Evolutionary conservation across 2,888 invertebrate genomes (phyloP), one percentile per base, ranked within the genome.

Genomic region (Sminthurinus aureus): DNA sequence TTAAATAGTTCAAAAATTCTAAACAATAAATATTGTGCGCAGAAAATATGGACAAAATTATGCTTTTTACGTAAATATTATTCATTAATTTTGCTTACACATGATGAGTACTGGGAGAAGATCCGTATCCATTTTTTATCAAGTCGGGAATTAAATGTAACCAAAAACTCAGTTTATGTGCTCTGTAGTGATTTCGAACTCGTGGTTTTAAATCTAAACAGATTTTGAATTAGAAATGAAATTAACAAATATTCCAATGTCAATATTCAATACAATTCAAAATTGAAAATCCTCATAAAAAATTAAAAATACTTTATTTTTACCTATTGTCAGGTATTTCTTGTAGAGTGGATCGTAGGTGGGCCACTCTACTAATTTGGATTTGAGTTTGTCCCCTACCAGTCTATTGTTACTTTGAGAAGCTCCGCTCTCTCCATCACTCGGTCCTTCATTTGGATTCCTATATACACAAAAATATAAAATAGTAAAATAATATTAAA

Each of bases 111-210:
- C 79, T 69, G n/a, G 20, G 22, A 12, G 90, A 90, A 50, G 89
- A 89, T 66, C 89, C 89, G 87, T 92, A 91, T 64, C 87, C 87
- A 85, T 88, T 88, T 79, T 86, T 87, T 83, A 87, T 87, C 66
- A 92, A 90, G 90, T 98, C 97, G 58, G 98, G 98, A 84, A 98
- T 96, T 79, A 98, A 92, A 90, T 98, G 97, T 84, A 98, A 91
- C 98, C 98, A 98, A 91, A 98, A 96, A 0, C 98, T 97, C 81
- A 98, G 92, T 87, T 98, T 97, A 91, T 98, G 97, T 0, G 98
- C 97, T 87, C 98, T 93, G 91, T 98, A 98, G 91, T 98, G 98
- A 89, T 96, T 96, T 90, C 96, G 96, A 87, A 97, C 91, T 90
- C 96, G 96, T 0, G 97, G 95, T 90, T 98, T 96, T 78, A 94